Evolutionary conservation across 2,113 vertebrate genomes (phyloP), one percentile per base, ranked within the genome.

Genomic region (Antennarius striatus): DNA sequence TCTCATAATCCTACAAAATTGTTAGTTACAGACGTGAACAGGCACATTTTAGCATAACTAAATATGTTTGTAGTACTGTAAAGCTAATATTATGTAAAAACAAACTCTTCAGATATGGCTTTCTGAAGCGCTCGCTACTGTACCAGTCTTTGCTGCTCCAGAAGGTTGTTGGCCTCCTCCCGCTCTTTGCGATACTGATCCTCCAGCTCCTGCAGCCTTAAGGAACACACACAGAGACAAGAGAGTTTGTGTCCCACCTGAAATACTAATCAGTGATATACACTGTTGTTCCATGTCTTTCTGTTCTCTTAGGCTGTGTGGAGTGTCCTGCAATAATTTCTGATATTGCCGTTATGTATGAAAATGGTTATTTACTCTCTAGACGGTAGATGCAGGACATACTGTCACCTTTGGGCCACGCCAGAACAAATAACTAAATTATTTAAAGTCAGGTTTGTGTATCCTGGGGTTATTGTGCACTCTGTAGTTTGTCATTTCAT

Each of bases 121-220:
- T 61, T 28, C 47, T 48, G 10, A 16, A 60, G 47, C 22, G 2
- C 54, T 62, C 10, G 13, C 36, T 30, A 56, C 63, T 54, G 70
- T 88, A 98, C 98, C 94, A 98, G 92, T 87, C 98, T 93, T 81
- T 99, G 98, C 83, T 98, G 96, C 85, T 99, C 98, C 30, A 99
- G 91, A 29, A 99, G 94, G 78, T 98, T 97, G 86, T 95, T 96
- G 1, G 95, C 95, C 64, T 99, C 97, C 68, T 99, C 97, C 43
- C 96, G 90, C 81, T 99, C 98, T 71, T 91, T 93, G 46, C 98
- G 94, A 75, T 98, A 99, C 71, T 98, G 96, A 50, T 98, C 96
- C 83, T 99, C 98, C 70, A 99, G 80, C 49, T 99, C 97, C 81
- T 99, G 98, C 39, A 99, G 94, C 85, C 97, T 99, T 48, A 3